These are phyloP conservation scores for Pelochelys cantorii DNA, from an alignment of 2,797 vertebrate genomes.

Conservation along the genomic window DNA sequence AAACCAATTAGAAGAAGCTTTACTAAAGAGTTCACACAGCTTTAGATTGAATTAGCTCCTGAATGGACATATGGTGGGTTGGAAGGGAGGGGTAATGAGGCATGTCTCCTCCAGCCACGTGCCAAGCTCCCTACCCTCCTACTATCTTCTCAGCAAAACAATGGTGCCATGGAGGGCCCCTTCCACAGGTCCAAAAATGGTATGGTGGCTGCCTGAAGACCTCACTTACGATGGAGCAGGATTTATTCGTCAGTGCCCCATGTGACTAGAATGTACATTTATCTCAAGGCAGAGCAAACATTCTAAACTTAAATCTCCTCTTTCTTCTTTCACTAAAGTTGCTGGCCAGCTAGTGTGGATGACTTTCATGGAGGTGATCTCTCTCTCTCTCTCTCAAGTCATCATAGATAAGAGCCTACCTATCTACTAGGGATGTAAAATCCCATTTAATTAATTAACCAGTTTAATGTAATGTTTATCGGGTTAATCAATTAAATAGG, in stretches of 20 bases:
- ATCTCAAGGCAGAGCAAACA: background rate
- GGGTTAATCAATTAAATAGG: no score
- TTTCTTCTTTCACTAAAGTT: constrained; percentile 6
- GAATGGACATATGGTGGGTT: background rate
- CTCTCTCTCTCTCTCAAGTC: background rate
- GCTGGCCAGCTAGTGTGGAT: background rate
- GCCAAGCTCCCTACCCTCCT: no score
- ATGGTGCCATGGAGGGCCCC: background rate
- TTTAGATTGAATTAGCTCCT: background rate
- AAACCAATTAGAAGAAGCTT: constrained; percentile 11
- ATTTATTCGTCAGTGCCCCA: background rate
- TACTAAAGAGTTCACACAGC: background rate
- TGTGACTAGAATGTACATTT: background rate
- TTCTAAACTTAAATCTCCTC: background rate
- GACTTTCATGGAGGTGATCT: background rate
- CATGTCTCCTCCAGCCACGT: background rate
- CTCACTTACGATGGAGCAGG: background rate
- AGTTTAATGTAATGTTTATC: no score
- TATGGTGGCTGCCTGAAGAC: background rate
- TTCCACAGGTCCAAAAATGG: constrained; percentile 4
- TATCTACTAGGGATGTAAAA: background rate
- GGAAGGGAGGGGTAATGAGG: background rate
- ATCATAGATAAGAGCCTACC: background rate
- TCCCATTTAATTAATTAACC: no score
- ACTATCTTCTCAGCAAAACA: background rate